Evolutionary conservation across 2,113 vertebrate species (phyloP).

Genomic region (Hypocryptadius cinnamomeus): DNA sequence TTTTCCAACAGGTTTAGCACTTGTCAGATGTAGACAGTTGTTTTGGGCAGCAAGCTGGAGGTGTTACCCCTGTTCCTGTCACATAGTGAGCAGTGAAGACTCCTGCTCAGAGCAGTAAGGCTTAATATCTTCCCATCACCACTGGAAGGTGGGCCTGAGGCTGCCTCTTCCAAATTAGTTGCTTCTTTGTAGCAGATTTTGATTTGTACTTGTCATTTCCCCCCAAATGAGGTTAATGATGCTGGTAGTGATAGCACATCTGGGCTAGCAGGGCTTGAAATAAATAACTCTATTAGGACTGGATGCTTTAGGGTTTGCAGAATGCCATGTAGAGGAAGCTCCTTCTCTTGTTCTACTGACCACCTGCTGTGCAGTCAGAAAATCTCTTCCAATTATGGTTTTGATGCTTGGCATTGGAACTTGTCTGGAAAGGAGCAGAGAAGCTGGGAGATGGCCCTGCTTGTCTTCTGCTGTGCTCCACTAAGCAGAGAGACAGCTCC

Average conservation of each 20-base stretch:
- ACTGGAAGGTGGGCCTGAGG: background rate
- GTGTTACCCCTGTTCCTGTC: background rate
- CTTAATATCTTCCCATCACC: background rate
- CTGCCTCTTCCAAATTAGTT: slow-evolving; percentile 7
- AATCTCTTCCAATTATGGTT: background rate
- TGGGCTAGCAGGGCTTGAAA: slow-evolving; percentile 22
- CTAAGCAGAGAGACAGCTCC: background rate
- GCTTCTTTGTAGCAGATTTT: slow-evolving; percentile 3
- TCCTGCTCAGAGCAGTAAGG: background rate
- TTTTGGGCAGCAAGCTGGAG: background rate
- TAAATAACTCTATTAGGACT: slow-evolving; percentile 32
- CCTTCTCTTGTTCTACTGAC: background rate
- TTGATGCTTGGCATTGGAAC: background rate
- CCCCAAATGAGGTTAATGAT: slow-evolving; percentile 27
- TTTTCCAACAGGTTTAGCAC: background rate
- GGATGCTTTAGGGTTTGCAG: background rate
- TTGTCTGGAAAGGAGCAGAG: background rate
- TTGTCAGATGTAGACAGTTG: background rate
- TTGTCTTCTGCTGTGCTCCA: background rate
- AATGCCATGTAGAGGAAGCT: background rate
- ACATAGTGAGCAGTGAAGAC: background rate
- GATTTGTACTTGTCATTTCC: slow-evolving; percentile 4
- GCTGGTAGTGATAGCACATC: background rate
- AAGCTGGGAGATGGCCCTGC: background rate
- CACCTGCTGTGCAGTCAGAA: background rate